Base-by-base conservation (phyloP, 2,797 vertebrate genomes). In the Pristis pectinata region DNA sequence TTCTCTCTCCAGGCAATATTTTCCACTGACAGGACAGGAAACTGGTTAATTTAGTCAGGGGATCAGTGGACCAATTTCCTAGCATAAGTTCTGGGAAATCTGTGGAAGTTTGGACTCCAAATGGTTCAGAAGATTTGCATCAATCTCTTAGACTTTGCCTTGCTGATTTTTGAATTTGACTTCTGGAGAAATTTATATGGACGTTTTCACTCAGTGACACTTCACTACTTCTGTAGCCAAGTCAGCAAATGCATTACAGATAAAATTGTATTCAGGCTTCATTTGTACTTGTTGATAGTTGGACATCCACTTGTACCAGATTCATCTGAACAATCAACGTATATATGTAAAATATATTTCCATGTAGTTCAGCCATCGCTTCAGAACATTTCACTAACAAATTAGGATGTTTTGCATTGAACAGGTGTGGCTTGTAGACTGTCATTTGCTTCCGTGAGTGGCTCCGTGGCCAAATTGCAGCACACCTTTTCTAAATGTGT, bases 371-470 rank as follows among this genome's bases (percentile, higher is more conserved):
- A 61, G 34, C 59, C 56, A 91, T 91, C 19, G 10, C 24, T 64
- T 64, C 17, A 91, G 34, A 34, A 64, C 87, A 91, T 91, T 91
- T 91, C 87, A 91, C 61, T 91, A 91, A 27, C 87, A 91, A 91
- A 91, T 91, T 41, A 67, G 61, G 41, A 37, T 91, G 64, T 56
- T 89, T 89, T 89, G 87, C 87, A 64, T 91, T 67, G 59, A 91
- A 41, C n/a, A 91, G 59, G 87, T 67, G 61, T 91, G 85, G 61
- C 61, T n/a, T 37, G 87, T 67, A 67, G 22, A 7, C 7, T 91
- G 22, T 59, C 83, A 87, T 87, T 87, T 87, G 8, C 34, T 87
- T 41, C 30, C 24, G 9, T 37, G 19, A 22, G 59, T 11, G 7
- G 56, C 56, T 17, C 15, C 37, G 85, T 61, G 53, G 34, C n/a